These are phyloP conservation scores for Andrena minutula DNA, from an alignment of 2,888 invertebrate genomes.

Conservation along the genomic window DNA sequence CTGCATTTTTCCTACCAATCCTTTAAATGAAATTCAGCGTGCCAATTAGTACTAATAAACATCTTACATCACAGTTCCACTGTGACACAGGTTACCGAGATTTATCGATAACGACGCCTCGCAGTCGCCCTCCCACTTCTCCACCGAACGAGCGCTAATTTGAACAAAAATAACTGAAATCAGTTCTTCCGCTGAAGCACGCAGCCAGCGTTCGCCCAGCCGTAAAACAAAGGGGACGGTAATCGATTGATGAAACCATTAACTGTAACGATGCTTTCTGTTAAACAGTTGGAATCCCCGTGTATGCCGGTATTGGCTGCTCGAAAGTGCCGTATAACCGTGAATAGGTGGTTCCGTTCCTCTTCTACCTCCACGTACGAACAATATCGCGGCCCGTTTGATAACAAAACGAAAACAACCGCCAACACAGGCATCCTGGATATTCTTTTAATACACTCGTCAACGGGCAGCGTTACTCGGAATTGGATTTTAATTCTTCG, in stretches of 20 bases:
- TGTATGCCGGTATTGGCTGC: background rate
- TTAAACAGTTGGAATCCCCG: constrained; percentile 49
- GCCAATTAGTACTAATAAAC: too few species aligned
- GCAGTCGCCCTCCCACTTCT: background rate
- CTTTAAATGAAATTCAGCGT: too few species aligned
- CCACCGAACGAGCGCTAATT: constrained; percentile 9
- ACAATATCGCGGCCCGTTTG: constrained; percentile 32
- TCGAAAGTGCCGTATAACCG: constrained; percentile 18
- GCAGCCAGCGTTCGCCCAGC: constrained; percentile 7
- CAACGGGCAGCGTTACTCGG: background rate
- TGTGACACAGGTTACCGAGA: too few species aligned
- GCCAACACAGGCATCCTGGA: background rate
- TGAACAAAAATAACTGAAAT: constrained; percentile 43
- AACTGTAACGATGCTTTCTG: constrained; percentile 60
- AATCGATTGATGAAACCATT: constrained; percentile 72
- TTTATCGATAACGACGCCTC: too few species aligned
- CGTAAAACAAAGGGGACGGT: constrained; percentile 64
- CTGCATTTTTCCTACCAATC: too few species aligned
- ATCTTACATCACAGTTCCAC: background rate
- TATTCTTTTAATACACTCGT: constrained; percentile 24
- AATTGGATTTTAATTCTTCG: constrained; percentile 11
- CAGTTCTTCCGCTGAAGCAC: constrained; percentile 24
- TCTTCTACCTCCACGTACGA: constrained; percentile 35
- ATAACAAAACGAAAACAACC: constrained; percentile 38
- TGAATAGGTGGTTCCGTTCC: constrained; percentile 2